phyloP scores from a whole-genome alignment of 2,797 vertebrate genomes.

The Chelmon rostratus region DNA sequence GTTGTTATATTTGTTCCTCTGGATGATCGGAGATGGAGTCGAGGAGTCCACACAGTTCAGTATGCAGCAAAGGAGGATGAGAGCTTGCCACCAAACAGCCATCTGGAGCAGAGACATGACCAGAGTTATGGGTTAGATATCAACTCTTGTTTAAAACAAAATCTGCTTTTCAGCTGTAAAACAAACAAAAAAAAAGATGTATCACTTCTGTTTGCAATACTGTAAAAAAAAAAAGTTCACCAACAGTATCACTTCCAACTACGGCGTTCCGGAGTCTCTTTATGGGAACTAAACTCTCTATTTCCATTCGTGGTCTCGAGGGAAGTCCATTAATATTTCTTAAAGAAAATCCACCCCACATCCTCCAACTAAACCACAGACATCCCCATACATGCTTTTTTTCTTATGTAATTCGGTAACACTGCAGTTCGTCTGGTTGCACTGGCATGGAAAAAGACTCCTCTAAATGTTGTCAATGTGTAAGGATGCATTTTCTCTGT shows the following conservation, averaged over 20 bases:
- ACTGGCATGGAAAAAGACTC: constrained; percentile 15
- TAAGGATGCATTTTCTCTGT: constrained; percentile 11
- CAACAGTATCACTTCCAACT: constrained; percentile 13
- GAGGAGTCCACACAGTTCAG: constrained; percentile 54
- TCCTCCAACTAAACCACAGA: not conserved
- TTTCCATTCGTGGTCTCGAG: not conserved
- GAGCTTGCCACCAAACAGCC: constrained; percentile 49
- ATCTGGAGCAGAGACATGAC: constrained; percentile 70
- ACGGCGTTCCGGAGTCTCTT: not conserved
- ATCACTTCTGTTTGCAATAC: not conserved
- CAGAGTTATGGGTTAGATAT: not conserved
- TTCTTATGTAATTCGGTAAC: constrained; percentile 20
- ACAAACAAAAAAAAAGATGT: too few species aligned
- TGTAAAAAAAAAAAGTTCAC: not conserved
- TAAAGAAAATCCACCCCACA: constrained; percentile 22
- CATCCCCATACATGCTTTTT: constrained; percentile 4
- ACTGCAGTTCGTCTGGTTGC: not conserved
- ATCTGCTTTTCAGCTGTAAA: not conserved
- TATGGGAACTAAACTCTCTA: constrained; percentile 12
- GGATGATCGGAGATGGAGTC: constrained; percentile 18
- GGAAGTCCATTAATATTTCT: constrained; percentile 40
- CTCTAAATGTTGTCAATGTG: constrained; percentile 26
- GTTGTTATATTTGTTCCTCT: constrained; percentile 62
- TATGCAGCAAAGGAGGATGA: constrained; percentile 58
- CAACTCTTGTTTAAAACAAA: not conserved